Evolutionary conservation across 2,113 vertebrate species (phyloP).

Genomic region (Mormyrus lacerda): DNA sequence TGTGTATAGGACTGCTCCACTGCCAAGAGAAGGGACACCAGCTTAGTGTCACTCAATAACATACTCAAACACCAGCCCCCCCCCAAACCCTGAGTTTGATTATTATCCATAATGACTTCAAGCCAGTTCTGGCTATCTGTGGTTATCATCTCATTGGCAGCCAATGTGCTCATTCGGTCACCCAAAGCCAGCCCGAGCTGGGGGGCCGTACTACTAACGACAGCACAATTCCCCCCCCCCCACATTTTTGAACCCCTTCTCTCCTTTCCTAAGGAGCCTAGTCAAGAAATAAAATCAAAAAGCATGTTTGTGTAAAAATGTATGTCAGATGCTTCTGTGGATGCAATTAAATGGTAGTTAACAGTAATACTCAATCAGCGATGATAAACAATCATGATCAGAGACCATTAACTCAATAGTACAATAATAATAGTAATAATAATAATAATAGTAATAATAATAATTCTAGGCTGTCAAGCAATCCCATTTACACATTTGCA

Average conservation of each 20-base stretch:
- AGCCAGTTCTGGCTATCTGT: background rate
- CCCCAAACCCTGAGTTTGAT: constrained; percentile 9
- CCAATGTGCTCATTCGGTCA: background rate
- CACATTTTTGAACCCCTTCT: background rate
- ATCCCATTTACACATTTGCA: background rate
- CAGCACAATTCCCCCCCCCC: no score
- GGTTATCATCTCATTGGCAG: background rate
- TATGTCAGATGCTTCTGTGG: constrained; percentile 17
- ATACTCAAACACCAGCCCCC: background rate
- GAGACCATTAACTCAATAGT: constrained; percentile 9
- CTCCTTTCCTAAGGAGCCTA: background rate
- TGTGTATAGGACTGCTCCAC: constrained; percentile 1
- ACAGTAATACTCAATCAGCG: constrained; percentile 16
- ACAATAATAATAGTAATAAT: constrained; percentile 20
- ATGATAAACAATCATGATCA: constrained; percentile 6
- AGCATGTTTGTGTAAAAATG: background rate
- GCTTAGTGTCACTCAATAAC: background rate
- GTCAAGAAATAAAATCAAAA: background rate
- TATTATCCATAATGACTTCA: background rate
- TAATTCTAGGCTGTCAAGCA: background rate
- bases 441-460: constrained; percentile 16
- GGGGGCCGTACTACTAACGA: background rate
- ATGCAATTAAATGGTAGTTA: constrained; percentile 16
- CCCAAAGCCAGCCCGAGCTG: constrained; percentile 10
- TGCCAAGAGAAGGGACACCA: background rate